Base-by-base conservation (phyloP, 2,888 invertebrate species). In the Morinoia aosen region DNA sequence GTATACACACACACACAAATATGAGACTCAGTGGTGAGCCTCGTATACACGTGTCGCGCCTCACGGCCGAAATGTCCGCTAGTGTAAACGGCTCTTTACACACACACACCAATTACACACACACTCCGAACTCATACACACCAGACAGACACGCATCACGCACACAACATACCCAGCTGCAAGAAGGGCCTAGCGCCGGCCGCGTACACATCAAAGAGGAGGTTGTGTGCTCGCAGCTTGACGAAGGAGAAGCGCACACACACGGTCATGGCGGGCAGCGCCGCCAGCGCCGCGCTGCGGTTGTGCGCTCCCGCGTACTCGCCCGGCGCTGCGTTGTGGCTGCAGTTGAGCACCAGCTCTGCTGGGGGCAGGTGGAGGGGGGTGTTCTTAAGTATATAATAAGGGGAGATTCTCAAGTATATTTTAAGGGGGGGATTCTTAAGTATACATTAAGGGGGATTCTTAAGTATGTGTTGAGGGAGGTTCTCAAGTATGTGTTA, bases 341-440 rank as follows among this genome's bases (percentile, higher is more conserved):
- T 33, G n/a, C 93, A 93, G 93, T 93, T 93, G 19, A 93, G 93
- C 40, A 93, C 93, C 93, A 93, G 90, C 90, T 39, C 48, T 16
- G 90, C 40, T 10, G 76, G 76, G 76, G 33, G 19, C 2, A 5
- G 2, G 48, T 48, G 48, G 48, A 5, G 48, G 48, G 48, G 48
- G 48, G 5, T 48, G 48, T 48, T 48, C 2, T 48, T 48, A 48
- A 4, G 48, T 48, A 48, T 48, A 48, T 48, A 48, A 4, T 48
- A 48, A 48, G 2, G 2, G 48, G 48, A 2, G 48, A 48, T 48
- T 48, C 48, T 48, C 5, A 48, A 48, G 48, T 48, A 48, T 48
- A 5, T 48, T 2, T 48, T 48, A 48, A 48, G 5, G 48, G 48
- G 48, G 48, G 48, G 48, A 48, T 48, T 48, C 48, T 48, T 48